Base-by-base conservation (phyloP, 1,140 invertebrate species). In the Drosophila gunungcola region DNA sequence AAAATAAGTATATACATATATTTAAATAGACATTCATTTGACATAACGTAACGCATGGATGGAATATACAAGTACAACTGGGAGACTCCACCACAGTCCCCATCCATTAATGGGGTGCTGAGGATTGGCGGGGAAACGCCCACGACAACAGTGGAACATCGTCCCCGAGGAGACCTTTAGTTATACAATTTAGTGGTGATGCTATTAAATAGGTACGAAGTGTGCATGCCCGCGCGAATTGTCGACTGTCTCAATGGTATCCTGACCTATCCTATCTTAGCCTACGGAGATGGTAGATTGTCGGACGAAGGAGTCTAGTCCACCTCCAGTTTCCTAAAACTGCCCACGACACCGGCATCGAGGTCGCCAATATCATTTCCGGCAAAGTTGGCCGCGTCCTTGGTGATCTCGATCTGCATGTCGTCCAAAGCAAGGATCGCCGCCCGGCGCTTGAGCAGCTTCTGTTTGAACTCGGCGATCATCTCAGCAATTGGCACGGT, bases 241-340 rank as follows among this genome's bases (percentile, higher is more conserved):
- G 72, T 90, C 74, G 81, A 68, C 60, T 88, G 67, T 90, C 61
- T 90, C 85, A 88, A 89, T 80, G 78, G 83, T 86, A 82, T 80
- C 68, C 73, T 54, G 73, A 77, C 58, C 65, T 88, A 88, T 54
- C 46, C 84, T 88, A 86, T 38, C 82, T 76, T 89, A 88, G 29
- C 27, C 76, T 73, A 77, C 13, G 42, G 42, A 38, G 21, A 36
- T 52, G 56, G 49, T 42, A 32, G n/a, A 29, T n/a, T 16, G 21
- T 9, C 16, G n/a, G n/a, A 52, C 10, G n/a, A 16, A 16, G 34
- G 38, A 21, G 6, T 29, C 94, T 94, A 97, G 93, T 97, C 96
- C n/a, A 97, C 94, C 92, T 96, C 95, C 45, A 97, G 92, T 93
- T 96, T 97, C 82, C 96, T 95, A 91, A 97, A 97, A 51, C 95